Percentiles rank a stretch among this genome's conserved stretches.
Conservation (phyloP, 2,797 vertebrate genomes). For the Orientallactaga sibirica region DNA sequence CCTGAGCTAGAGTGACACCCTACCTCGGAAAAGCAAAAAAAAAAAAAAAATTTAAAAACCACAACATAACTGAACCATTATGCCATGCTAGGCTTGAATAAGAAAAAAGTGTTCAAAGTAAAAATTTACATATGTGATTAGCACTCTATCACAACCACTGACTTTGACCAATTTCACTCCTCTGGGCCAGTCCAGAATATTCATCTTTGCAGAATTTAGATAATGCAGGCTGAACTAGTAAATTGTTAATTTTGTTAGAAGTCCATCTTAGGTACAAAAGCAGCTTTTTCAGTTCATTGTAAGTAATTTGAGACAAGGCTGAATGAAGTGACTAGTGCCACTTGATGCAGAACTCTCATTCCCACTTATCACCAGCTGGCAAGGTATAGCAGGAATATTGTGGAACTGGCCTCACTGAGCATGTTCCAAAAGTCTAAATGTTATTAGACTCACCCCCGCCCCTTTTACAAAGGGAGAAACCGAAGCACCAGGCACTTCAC, state of each 20-base stretch:
- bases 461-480: background rate
- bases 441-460: background rate
- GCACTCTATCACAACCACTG: fast-evolving
- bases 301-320: constrained; percentile 73
- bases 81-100: fast-evolving
- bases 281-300: constrained; percentile 63
- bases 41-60: no score
- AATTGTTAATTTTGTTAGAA: constrained; percentile 59
- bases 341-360: background rate
- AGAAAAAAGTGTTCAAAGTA: background rate
- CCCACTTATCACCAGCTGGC: no score
- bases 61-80: fast-evolving
- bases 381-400: no score
- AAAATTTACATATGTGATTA: fast-evolving
- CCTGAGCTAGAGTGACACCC: no score
- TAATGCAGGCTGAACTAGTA: constrained; percentile 26
- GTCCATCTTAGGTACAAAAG: constrained; percentile 59
- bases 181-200: constrained; percentile 40
- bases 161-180: background rate
- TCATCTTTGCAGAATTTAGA: constrained; percentile 31
- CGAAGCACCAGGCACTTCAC: background rate
- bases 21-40: no score
- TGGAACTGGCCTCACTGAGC: fast-evolving
- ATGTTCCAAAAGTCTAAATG: fast-evolving
- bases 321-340: background rate